Conservation (phyloP, 53 echinoderm and acorn worm species). For the Antedon mediterranea region DNA sequence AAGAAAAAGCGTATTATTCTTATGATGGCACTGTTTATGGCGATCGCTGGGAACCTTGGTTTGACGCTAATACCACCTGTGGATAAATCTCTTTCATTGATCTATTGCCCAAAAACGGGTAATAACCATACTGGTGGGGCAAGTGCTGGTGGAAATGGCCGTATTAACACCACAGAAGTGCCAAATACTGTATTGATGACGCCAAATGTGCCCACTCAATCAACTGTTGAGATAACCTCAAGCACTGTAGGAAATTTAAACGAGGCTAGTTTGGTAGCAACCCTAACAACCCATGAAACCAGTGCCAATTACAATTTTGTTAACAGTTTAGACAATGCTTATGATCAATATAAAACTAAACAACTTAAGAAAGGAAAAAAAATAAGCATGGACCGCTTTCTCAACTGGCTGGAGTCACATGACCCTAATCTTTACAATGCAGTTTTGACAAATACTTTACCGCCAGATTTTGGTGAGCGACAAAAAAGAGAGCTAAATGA, state of each 20-base stretch:
- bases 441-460: not conserved
- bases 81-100: constrained; percentile 13
- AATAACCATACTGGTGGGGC: not conserved
- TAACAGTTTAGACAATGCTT: not conserved
- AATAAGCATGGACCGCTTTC: not conserved
- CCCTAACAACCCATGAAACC: not conserved
- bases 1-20: constrained; percentile 40
- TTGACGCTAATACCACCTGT: constrained; percentile 53
- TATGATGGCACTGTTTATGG: constrained; percentile 39
- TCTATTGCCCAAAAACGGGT: constrained; percentile 10
- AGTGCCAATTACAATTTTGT: not conserved
- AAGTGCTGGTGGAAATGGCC: not conserved
- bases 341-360: not conserved
- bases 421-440: not conserved
- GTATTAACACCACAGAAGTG: not conserved
- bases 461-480: not conserved
- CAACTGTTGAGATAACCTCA: not conserved
- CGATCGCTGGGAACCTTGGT: constrained; percentile 42
- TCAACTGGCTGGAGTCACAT: not conserved
- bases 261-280: not conserved
- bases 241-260: not conserved
- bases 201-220: not conserved
- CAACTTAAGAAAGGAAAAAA: not conserved
- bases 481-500: not conserved
- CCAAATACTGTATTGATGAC: not conserved